Base-by-base conservation (phyloP, 2,797 vertebrate genomes). In the Xenopus petersii region DNA sequence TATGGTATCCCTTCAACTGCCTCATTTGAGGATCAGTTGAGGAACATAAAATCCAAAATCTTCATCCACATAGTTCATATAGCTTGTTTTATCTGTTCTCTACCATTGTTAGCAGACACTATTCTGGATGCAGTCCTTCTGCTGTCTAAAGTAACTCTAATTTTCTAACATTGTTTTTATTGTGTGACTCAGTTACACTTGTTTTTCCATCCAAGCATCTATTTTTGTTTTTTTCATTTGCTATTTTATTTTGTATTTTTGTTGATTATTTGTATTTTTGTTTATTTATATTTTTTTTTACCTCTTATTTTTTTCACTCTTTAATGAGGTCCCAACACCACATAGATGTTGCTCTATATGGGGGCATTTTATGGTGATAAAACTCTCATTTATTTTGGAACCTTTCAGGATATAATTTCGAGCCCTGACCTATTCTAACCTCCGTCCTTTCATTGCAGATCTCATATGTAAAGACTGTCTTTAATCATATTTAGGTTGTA, bases 371-470 rank as follows among this genome's bases (percentile, higher is more conserved):
- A 62, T 78, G 80, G 74, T 59, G 79, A 70, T 79, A 67, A 81
- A 82, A 69, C 79, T 75, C 80, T 84, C 80, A 82, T 85, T 84
- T 82, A 58, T 70, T 30, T 75, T 65, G 47, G 70, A 75, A 78
- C 70, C 55, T 81, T 81, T 81, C 86, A 81, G 83, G 84, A 86
- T 81, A 83, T 82, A 85, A 89, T 86, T 88, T 84, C 87, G 90
- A 93, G 92, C 93, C 93, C 93, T 94, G 93, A 86, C 87, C 89
- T 87, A 79, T 83, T 85, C 79, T 90, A 92, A 92, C 91, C 65
- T 73, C 85, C 75, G 86, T 84, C 82, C 82, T 75, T 87, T 83
- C 82, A 82, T 83, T 79, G 79, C 87, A 84, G 86, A 81, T 87
- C 84, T 88, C 81, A 83, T 86, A 86, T 88, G 70, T 76, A 85